Conservation (phyloP, 1,140 invertebrate genomes). For the Scaptomyza hsui region DNA sequence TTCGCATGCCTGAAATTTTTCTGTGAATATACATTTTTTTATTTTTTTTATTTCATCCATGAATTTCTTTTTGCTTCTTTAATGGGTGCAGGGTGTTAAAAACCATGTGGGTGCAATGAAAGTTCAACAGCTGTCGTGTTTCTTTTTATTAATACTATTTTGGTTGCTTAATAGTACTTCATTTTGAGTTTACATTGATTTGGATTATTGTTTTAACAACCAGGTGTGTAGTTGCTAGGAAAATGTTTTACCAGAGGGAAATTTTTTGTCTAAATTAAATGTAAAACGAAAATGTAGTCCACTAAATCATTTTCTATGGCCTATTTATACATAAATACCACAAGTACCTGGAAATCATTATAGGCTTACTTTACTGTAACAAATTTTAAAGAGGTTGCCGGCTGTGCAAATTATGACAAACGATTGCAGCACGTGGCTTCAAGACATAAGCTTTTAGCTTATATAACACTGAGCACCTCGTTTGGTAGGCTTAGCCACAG, state of each 20-base stretch:
- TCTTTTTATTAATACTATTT: background rate
- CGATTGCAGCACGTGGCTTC: slow-evolving; percentile 4
- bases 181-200: background rate
- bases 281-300: no score
- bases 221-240: background rate
- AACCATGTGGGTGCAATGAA: slow-evolving; percentile 24
- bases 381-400: background rate
- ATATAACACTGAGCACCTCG: slow-evolving; percentile 24
- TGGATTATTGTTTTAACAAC: no score
- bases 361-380: background rate
- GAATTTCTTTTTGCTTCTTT: background rate
- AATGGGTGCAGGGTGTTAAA: background rate
- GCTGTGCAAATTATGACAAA: slow-evolving; percentile 39
- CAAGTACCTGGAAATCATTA: slow-evolving; percentile 1
- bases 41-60: background rate
- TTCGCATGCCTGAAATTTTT: no score
- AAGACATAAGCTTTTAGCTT: slow-evolving; percentile 5
- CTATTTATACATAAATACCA: background rate
- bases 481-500: background rate
- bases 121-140: slow-evolving; percentile 23
- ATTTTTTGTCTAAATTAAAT: background rate
- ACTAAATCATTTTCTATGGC: no score
- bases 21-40: background rate
- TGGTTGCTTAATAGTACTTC: background rate
- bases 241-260: no score